Base-by-base conservation (phyloP, 2,797 vertebrate species). In the Anisognathus igniventris region DNA sequence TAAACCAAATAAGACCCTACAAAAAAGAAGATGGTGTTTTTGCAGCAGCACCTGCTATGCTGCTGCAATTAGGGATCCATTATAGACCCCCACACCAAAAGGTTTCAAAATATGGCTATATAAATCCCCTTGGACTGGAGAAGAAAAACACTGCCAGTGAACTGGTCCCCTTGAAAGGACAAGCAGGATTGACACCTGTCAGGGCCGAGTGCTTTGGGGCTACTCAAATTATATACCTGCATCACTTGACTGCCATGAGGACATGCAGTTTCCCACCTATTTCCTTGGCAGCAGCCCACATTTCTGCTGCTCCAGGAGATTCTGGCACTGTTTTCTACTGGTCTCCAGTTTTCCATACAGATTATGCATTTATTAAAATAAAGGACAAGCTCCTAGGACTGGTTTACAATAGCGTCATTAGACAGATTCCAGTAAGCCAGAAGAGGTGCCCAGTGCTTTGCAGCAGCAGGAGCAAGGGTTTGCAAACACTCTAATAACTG, bases 61-160 rank as follows among this genome's bases (percentile, higher is more conserved):
- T 86, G 73, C 82, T 86, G 66, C 60, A 74, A 67, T 95, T 92
- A 93, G 60, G 45, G 57, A 61, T 90, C 72, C 45, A 37, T 68
- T 91, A 60, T 44, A 91, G 66, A 27, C 50, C 28, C n/a, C 9
- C 27, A 25, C 30, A 53, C 20, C n/a, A 40, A 75, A 83, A 81
- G 61, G 27, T 92, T 94, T 86, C 62, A 93, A 91, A 94, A 91
- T 28, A 50, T 1, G 2, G 40, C 68, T 71, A 8, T 37, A n/a
- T 42, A 75, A 94, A 58, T 70, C 25, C 35, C 18, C 27, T 88
- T 7, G 11, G 65, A 50, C n/a, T 73, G 61, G 40, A 74, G 70
- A 85, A 64, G 22, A 33, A 35, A 71, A 67, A 64, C 51, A 66
- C 17, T 60, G 35, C 27, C 61, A 27, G 17, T 33, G 18, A 48